Conservation (phyloP, 2,797 vertebrate genomes). For the Pipistrellus kuhlii region DNA sequence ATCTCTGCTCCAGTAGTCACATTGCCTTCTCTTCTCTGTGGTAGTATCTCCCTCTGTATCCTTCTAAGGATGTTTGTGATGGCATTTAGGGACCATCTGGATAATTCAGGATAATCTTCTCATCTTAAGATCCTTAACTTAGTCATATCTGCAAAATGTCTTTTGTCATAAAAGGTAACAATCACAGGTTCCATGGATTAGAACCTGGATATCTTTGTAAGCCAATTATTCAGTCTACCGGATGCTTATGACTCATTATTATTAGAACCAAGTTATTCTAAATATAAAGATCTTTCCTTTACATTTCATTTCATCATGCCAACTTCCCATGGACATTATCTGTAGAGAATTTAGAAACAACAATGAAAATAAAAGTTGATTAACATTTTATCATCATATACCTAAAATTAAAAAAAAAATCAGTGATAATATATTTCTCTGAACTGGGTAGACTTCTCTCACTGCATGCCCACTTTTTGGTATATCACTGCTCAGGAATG, state of each 20-base stretch:
- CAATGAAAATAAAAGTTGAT: constrained; percentile 17
- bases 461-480: background rate
- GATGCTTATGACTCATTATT: background rate
- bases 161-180: background rate
- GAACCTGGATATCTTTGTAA: background rate
- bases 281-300: background rate
- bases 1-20: background rate
- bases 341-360: constrained; percentile 40
- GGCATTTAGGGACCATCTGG: background rate
- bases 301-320: constrained; percentile 4
- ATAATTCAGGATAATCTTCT: background rate
- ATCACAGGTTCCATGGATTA: background rate
- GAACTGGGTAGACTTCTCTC: background rate
- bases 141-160: background rate
- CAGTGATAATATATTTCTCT: background rate
- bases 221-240: background rate
- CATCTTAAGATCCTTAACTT: background rate
- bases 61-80: constrained; percentile 19
- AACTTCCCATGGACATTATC: background rate
- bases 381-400: constrained; percentile 23
- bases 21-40: background rate
- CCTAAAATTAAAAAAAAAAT: background rate
- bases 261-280: background rate
- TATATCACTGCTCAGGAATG: background rate
- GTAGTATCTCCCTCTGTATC: background rate